phyloP scores from a whole-genome alignment of 2,888 invertebrate species.

The Caenorhabditis angaria region DNA sequence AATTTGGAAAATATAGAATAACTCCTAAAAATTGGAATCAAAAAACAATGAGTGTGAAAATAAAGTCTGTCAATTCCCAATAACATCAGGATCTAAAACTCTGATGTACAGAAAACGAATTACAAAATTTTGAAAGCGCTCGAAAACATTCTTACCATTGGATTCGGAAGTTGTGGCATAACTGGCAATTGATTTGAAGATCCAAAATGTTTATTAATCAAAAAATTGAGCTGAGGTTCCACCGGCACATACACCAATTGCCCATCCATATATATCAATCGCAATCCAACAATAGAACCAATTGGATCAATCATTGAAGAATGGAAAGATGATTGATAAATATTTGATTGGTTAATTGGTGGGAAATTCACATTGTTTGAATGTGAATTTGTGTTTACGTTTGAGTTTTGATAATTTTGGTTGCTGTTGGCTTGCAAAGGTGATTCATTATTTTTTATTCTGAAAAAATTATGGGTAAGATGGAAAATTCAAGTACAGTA shows the following conservation, averaged over 20 bases:
- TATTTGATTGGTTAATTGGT: conserved; percentile 31
- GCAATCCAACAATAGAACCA: conserved; percentile 53
- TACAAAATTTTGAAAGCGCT: neutral
- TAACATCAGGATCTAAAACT: neutral
- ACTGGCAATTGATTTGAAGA: neutral
- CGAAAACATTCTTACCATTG: conserved; percentile 1
- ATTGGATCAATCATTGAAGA: conserved; percentile 51
- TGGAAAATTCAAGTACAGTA: too few relatives aligned
- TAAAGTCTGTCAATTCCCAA: too few relatives aligned
- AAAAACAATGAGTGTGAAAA: too few relatives aligned
- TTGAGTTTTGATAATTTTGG: conserved; percentile 28
- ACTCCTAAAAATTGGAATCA: too few relatives aligned
- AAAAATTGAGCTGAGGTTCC: conserved; percentile 55
- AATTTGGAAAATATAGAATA: neutral
- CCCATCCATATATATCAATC: conserved; percentile 50
- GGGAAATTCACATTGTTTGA: conserved; percentile 5
- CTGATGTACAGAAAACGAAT: neutral
- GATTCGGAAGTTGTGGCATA: neutral
- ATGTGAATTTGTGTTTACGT: too few relatives aligned
- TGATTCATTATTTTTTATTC: conserved; percentile 8
- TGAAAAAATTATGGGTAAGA: neutral
- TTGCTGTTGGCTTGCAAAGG: conserved; percentile 9
- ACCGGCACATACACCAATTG: conserved; percentile 54
- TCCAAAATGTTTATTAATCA: conserved; percentile 59
- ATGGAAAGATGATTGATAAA: conserved; percentile 42